Base-by-base conservation (phyloP, 2,888 invertebrate species). In the Corythucha ciliata region DNA sequence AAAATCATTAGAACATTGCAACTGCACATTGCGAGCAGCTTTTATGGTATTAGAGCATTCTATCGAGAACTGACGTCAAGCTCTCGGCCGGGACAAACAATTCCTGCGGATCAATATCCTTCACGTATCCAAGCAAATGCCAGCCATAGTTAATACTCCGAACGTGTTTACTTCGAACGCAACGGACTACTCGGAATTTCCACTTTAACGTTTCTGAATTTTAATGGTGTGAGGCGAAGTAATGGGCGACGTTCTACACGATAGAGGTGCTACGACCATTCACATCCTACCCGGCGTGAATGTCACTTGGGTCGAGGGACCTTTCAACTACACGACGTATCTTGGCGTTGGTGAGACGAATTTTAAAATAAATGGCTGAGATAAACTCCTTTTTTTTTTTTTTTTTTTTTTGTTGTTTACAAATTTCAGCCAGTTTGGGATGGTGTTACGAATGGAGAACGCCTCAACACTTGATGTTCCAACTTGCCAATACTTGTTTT, bases 401-500 rank as follows among this genome's bases (percentile, higher is more conserved):
- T n/a, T n/a, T 37, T 37, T 33, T 12, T 46, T 36, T 6, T 46
- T 34, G 14, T 36, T 33, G 33, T 26, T 20, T 7, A n/a, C 8
- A 16, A 5, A n/a, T 54, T 54, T 41, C 46, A 57, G 55, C 45
- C 21, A 46, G 47, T 6, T 52, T 61, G 20, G 63, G 60, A 10
- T 79, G 79, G 78, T 83, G 82, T 64, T 76, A 75, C n/a, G 67
- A 75, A 47, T 86, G 86, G 84, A 77, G 78, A 63, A 73, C 79
- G 47, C 76, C 83, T 4, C 85, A 87, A 66, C 86, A 87, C 68
- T 74, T 74, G 49, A 66, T 77, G 27, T 80, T 81, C 66, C 80
- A 89, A 72, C 67, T 87, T 54, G 86, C 87, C 16, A 85, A 88
- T 68, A 73, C 79, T 55, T 79, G 83, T 59, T 83, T 88, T 65